These are phyloP conservation scores for Metellina segmentata DNA, from an alignment of 2,888 invertebrate genomes.

Conservation along the genomic window DNA sequence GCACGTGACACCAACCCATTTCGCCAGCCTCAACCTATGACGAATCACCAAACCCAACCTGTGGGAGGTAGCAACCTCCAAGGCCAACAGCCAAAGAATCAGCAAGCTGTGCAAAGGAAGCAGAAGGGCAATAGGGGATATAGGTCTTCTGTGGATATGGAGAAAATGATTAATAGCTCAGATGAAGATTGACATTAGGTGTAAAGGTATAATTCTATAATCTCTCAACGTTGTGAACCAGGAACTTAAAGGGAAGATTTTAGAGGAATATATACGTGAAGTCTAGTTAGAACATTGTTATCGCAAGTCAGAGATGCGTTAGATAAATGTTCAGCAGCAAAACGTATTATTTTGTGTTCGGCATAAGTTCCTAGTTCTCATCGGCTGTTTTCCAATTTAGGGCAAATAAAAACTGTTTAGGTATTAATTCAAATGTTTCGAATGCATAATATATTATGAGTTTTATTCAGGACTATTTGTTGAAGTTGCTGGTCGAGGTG, in stretches of 20 bases:
- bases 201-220: slow-evolving; percentile 29
- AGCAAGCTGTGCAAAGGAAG: slow-evolving; percentile 23
- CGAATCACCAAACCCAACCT: slow-evolving; percentile 27
- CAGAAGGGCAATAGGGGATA: slow-evolving; percentile 62
- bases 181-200: slow-evolving; percentile 76
- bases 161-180: slow-evolving; percentile 75
- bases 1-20: slow-evolving; percentile 70
- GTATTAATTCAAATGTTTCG: slow-evolving; percentile 58
- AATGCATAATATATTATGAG: slow-evolving; percentile 6
- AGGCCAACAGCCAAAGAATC: slow-evolving; percentile 29
- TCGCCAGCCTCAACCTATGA: slow-evolving; percentile 60
- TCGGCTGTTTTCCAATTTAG: slow-evolving; percentile 15
- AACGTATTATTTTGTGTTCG: slow-evolving; percentile 11
- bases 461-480: slow-evolving; percentile 10
- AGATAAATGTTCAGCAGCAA: slow-evolving; percentile 6
- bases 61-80: not conserved
- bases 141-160: slow-evolving; percentile 72
- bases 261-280: slow-evolving; percentile 15
- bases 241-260: slow-evolving; percentile 29
- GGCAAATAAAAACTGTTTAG: slow-evolving; percentile 37
- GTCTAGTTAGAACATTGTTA: not conserved
- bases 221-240: slow-evolving; percentile 32
- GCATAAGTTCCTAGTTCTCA: slow-evolving; percentile 46
- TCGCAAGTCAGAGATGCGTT: not conserved
- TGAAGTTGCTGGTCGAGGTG: slow-evolving; percentile 63